These are phyloP conservation scores for Drosophila sproati DNA, from an alignment of 1,140 invertebrate species.

Conservation along the genomic window DNA sequence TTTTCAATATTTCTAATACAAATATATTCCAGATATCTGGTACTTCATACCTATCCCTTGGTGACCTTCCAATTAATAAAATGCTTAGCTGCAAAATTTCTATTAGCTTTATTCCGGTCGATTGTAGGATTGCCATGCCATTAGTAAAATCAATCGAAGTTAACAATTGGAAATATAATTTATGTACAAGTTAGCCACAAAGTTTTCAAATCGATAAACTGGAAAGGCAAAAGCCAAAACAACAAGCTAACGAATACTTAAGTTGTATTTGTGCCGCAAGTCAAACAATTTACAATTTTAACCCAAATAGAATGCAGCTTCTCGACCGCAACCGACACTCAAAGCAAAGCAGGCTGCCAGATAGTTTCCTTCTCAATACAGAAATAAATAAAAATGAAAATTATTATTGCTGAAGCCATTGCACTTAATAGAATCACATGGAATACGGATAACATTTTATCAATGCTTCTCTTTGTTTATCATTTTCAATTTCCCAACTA, in stretches of 20 bases:
- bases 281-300: constrained; percentile 33
- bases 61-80: background rate
- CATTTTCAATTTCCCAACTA: constrained; percentile 56
- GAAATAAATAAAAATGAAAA: constrained; percentile 8
- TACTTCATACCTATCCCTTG: too few relatives aligned
- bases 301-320: constrained; percentile 3
- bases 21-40: too few relatives aligned
- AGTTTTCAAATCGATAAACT: constrained; percentile 17
- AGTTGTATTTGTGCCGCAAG: constrained; percentile 20
- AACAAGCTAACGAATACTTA: constrained; percentile 5
- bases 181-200: background rate
- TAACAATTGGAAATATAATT: constrained; percentile 24
- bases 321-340: constrained; percentile 7
- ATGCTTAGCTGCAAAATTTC: background rate
- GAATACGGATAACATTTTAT: constrained; percentile 6
- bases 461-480: constrained; percentile 23
- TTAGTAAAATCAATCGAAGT: constrained; percentile 27
- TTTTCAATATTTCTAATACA: too few relatives aligned
- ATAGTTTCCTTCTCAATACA: constrained; percentile 2
- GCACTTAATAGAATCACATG: constrained; percentile 24
- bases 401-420: constrained; percentile 22
- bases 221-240: constrained; percentile 2
- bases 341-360: constrained; percentile 1
- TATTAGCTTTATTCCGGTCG: background rate
- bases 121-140: constrained; percentile 5